A percentile compares a stretch with the other conserved stretches of the same genome.
phyloP scores from a whole-genome alignment of 2,797 vertebrate genomes.

The Muscicapa striata region DNA sequence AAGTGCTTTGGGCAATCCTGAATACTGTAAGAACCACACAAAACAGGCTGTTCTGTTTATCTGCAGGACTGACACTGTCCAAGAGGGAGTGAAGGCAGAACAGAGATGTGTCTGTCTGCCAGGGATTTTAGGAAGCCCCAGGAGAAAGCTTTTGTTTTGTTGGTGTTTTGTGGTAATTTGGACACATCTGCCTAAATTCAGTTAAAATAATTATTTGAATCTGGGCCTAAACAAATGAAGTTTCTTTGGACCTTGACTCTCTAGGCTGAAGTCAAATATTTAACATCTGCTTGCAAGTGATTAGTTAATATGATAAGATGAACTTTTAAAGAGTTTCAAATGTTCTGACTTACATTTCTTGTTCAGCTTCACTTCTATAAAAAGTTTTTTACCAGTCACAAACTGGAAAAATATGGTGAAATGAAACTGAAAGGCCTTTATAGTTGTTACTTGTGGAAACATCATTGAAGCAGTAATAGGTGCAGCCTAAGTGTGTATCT shows the following conservation, averaged over 20 bases:
- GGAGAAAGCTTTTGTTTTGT: not conserved
- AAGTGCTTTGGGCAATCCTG: not conserved
- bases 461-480: not conserved
- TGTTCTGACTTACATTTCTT: not conserved
- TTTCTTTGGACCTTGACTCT: constrained; percentile 31
- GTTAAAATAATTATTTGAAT: not conserved
- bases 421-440: not conserved
- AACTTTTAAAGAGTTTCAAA: not conserved
- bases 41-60: rapidly evolving
- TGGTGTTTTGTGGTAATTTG: not conserved
- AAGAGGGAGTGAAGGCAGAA: not conserved
- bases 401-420: not conserved
- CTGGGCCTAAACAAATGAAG: constrained; percentile 1
- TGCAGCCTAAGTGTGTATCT: not conserved
- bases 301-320: not conserved
- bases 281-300: not conserved
- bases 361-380: not conserved
- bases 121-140: not conserved
- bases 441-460: not conserved
- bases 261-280: constrained; percentile 42
- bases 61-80: not conserved
- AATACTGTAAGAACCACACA: rapidly evolving
- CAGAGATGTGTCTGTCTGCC: not conserved
- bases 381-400: not conserved
- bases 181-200: not conserved